Evolutionary conservation across 2,797 vertebrate genomes (phyloP).

Genomic region (Psittacula echo): DNA sequence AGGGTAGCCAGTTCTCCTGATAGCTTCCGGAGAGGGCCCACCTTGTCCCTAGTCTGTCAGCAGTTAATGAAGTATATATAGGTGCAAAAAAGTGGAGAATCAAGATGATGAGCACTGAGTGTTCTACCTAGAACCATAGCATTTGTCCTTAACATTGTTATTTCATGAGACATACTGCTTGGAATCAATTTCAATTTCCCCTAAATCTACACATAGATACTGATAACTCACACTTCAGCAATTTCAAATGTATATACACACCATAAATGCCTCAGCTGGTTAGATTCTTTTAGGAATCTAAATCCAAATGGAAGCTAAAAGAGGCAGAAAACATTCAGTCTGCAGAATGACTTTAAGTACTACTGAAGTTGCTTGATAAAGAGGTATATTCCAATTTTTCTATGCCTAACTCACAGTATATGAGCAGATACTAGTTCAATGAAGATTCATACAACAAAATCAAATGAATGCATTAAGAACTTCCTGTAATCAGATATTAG

Average conservation of each 20-base stretch:
- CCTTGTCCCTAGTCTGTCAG: not conserved
- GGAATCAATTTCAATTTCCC: not conserved
- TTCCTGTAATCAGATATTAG: not conserved
- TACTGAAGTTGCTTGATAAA: not conserved
- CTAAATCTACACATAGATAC: not conserved
- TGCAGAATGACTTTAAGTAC: not conserved
- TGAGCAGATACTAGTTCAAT: not conserved
- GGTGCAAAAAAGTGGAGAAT: not conserved
- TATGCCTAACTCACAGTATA: not conserved
- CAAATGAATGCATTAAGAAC: not conserved
- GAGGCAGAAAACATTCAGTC: not conserved
- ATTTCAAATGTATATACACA: not conserved
- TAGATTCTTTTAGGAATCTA: not conserved
- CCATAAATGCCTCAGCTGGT: not conserved
- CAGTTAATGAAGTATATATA: not conserved
- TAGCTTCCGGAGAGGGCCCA: not conserved
- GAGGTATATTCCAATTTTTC: not conserved
- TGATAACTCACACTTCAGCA: not conserved
- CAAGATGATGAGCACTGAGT: not conserved
- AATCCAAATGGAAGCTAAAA: not conserved
- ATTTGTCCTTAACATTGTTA: not conserved
- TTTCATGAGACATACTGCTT: not conserved
- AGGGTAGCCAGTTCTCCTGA: not conserved
- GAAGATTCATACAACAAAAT: slow-evolving; percentile 6
- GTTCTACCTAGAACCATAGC: not conserved